Conservation (phyloP, 2,888 invertebrate genomes). For the Diploptera punctata region DNA sequence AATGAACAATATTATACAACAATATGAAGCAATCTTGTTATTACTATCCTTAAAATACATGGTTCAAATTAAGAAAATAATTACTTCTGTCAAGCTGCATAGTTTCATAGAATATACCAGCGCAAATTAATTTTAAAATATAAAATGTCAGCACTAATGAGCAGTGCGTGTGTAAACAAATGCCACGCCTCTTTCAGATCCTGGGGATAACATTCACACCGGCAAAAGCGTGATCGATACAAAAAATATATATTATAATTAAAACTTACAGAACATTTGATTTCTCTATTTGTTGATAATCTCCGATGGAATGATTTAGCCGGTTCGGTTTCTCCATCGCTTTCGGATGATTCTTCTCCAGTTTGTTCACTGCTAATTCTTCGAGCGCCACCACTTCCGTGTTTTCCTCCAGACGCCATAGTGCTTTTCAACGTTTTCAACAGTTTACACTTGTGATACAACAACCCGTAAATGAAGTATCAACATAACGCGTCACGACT, state of each 20-base stretch:
- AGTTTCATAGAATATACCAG: no score
- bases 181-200: slow-evolving; percentile 39
- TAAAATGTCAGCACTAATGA: no score
- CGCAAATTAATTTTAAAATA: no score
- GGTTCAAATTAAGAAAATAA: no score
- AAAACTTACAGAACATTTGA: slow-evolving; percentile 76
- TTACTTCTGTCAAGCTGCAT: no score
- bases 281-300: slow-evolving; percentile 82
- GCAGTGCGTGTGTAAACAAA: slow-evolving; percentile 20
- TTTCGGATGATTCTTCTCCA: slow-evolving; percentile 73
- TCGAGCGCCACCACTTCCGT: slow-evolving; percentile 19
- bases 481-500: no score
- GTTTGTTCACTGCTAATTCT: slow-evolving; percentile 31
- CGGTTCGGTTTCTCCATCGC: slow-evolving; percentile 83
- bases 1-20: no score
- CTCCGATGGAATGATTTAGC: slow-evolving; percentile 77
- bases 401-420: slow-evolving; percentile 35
- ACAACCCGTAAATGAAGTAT: no score
- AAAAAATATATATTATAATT: slow-evolving; percentile 27
- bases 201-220: slow-evolving; percentile 11
- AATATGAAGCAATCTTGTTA: no score
- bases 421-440: no score
- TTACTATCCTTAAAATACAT: no score
- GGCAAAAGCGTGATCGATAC: neutral
- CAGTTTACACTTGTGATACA: no score